Conservation (phyloP, 1,140 invertebrate species). For the Bombus pyrosoma region DNA sequence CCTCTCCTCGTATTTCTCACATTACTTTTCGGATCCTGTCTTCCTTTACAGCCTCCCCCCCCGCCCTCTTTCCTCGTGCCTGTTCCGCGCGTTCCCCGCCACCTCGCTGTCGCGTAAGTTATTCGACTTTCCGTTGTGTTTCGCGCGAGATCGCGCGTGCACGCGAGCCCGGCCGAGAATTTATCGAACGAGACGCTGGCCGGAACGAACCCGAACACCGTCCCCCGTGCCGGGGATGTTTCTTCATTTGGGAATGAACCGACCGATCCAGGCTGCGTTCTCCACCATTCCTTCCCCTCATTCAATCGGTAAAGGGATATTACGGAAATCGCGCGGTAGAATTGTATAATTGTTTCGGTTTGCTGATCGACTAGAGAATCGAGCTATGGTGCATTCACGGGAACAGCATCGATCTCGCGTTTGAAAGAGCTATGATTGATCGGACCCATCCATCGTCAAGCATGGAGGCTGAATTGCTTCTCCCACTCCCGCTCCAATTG, state of each 20-base stretch:
- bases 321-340: not conserved
- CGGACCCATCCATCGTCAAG: conserved; percentile 11
- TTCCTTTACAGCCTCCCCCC: not conserved
- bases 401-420: conserved; percentile 2
- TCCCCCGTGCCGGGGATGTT: conserved; percentile 23
- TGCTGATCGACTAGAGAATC: conserved; percentile 2
- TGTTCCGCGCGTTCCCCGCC: not conserved
- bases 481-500: not conserved
- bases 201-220: not conserved
- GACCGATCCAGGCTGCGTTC: not conserved
- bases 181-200: conserved; percentile 37
- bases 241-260: conserved; percentile 32
- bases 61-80: not conserved
- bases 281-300: not conserved
- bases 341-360: conserved; percentile 25
- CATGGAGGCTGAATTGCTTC: conserved; percentile 13
- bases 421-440: conserved; percentile 28
- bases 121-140: conserved; percentile 44
- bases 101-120: conserved; percentile 34
- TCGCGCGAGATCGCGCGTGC: conserved; percentile 1
- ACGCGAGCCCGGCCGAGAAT: conserved; percentile 16
- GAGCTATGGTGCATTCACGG: not conserved
- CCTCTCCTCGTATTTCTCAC: conserved; percentile 74
- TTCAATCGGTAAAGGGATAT: not conserved
- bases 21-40: conserved; percentile 70